phyloP scores from a whole-genome alignment of 1,140 invertebrate species.

The Archivesica marissinica region DNA sequence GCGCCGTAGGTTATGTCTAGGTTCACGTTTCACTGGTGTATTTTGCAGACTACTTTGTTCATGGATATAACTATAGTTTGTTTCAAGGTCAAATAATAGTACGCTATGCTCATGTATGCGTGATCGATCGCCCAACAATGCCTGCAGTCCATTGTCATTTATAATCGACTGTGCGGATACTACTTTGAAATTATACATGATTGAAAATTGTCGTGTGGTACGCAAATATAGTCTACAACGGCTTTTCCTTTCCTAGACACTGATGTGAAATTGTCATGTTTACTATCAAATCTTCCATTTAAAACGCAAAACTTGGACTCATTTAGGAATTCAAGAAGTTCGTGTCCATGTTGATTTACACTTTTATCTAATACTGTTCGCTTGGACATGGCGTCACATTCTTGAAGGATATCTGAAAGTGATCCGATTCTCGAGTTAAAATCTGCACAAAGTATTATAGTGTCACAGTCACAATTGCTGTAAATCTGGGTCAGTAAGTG shows the following conservation, averaged over 20 bases:
- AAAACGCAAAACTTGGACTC: not conserved
- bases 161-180: not conserved
- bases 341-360: slow-evolving; percentile 52
- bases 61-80: not conserved
- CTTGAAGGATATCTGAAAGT: slow-evolving; percentile 18
- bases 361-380: slow-evolving; percentile 32
- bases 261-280: not conserved
- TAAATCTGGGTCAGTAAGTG: slow-evolving; percentile 52
- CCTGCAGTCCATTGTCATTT: not conserved
- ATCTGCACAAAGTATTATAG: slow-evolving; percentile 41
- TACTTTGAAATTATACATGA: not conserved
- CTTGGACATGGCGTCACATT: slow-evolving; percentile 10
- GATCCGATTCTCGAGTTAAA: slow-evolving; percentile 56
- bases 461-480: slow-evolving; percentile 17
- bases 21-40: too few relatives aligned
- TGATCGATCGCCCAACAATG: not conserved
- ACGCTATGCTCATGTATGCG: not conserved
- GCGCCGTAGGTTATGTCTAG: not conserved
- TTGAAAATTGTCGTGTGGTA: too few relatives aligned
- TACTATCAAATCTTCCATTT: not conserved
- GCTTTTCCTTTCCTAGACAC: not conserved
- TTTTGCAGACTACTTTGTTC: not conserved
- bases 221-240: too few relatives aligned
- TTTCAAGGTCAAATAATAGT: not conserved
- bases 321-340: not conserved